Base-by-base conservation (phyloP, 2,888 invertebrate species). In the Xestia xanthographa region DNA sequence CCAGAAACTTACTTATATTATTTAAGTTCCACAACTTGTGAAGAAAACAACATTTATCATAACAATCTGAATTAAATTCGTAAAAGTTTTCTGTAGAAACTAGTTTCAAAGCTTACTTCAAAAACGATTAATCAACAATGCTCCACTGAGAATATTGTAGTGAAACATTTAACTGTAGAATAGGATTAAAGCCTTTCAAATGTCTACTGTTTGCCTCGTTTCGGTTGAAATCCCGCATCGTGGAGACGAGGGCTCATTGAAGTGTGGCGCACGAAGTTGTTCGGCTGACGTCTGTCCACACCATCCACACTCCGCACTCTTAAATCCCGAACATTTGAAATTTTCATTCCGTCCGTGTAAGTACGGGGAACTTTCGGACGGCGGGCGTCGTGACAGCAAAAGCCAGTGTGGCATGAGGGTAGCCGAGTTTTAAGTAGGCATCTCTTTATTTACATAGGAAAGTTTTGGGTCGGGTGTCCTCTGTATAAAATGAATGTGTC, bases 281-380 rank as follows among this genome's bases (percentile, higher is more conserved):
- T 66, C 38, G 56, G 70, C 81, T 86, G 81, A 86, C 85, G 83
- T 77, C 86, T 89, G 91, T 88, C 88, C 85, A 72, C 87, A 88
- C 86, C 88, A 91, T 88, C 88, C 85, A 73, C 88, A 89, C 83
- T 66, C 77, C 63, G 77, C 63, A 83, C 79, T 88, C 86, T 88
- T 87, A 87, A 90, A 92, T 90, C 87, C 90, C 75, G 85, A 82
- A 89, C 89, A 89, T 91, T 91, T 89, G 83, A 89, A 91, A 91
- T 90, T 88, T 91, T 88, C 90, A 90, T 90, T 91, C 86, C 86
- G 77, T 66, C 72, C 77, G 79, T 82, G 84, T 84, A 87, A 88
- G 75, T 74, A 75, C 86, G 84, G 77, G 74, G 73, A 88, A 92
- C 90, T 89, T 92, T 91, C 56, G 66, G 77, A 43, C 86, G 74